Conservation (phyloP, 2,113 vertebrate species). For the Prolemur simus region DNA sequence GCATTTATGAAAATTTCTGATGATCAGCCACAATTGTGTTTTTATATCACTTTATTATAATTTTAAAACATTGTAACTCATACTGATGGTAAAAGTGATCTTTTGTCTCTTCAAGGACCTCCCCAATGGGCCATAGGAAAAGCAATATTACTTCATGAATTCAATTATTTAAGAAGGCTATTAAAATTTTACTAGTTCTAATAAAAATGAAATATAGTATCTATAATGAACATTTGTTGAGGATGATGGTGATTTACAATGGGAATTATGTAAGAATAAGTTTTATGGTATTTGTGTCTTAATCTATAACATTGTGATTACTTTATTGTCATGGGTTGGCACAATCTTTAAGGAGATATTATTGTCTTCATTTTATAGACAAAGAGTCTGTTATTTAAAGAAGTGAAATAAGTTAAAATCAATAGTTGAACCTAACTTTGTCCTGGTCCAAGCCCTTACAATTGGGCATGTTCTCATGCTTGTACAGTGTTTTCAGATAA, state of each 20-base stretch:
- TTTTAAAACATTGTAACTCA: neutral
- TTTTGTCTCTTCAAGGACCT: neutral
- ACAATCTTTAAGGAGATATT: neutral
- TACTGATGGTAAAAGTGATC: neutral
- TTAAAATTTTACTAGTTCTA: neutral
- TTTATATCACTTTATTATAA: neutral
- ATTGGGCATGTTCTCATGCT: neutral
- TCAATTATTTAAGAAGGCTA: neutral
- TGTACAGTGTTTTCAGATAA: neutral
- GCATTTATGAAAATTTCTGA: neutral
- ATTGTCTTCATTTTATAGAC: slow-evolving; percentile 17
- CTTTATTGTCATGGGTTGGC: neutral
- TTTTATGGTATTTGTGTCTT: neutral
- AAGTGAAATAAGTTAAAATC: neutral
- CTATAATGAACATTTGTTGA: slow-evolving; percentile 25
- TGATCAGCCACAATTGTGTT: neutral
- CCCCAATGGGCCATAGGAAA: neutral
- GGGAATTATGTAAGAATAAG: neutral
- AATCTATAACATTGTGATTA: neutral
- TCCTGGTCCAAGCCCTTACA: neutral
- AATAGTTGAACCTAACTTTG: neutral
- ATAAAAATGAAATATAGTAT: neutral
- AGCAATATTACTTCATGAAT: neutral
- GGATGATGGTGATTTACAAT: neutral
- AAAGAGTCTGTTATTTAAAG: neutral